These are phyloP conservation scores for Coelogynopora nodosa DNA, from an alignment of 2,888 invertebrate genomes.

Conservation along the genomic window DNA sequence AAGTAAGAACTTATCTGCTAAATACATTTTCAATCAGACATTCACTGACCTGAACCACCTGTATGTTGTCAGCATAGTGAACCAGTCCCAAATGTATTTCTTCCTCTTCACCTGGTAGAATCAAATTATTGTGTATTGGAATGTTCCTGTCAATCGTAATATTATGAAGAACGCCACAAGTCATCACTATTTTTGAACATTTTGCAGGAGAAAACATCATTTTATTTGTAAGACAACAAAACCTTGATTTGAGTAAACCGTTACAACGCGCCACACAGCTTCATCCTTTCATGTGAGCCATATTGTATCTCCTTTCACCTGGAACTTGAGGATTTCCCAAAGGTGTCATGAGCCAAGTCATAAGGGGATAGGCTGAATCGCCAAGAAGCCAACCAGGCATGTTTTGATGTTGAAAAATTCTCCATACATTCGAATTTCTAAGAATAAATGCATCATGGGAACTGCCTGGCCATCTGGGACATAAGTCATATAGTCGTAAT, in stretches of 20 bases:
- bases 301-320: conserved; percentile 12
- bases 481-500: conserved; percentile 46
- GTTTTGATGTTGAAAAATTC: conserved; percentile 43
- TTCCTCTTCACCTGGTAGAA: not conserved
- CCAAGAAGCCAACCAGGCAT: conserved; percentile 42
- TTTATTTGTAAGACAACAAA: conserved; percentile 1
- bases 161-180: conserved; percentile 25
- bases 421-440: conserved; percentile 37
- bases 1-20: not conserved
- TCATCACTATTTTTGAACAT: not conserved
- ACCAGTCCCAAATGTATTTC: not conserved
- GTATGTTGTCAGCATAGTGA: not conserved
- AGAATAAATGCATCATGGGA: conserved; percentile 50
- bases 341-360: conserved; percentile 46
- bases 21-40: not conserved
- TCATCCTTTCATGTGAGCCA: not conserved
- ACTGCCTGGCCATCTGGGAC: conserved; percentile 48
- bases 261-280: not conserved
- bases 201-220: not conserved
- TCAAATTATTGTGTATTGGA: not conserved
- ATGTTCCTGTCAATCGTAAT: not conserved
- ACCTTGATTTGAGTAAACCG: conserved; percentile 14
- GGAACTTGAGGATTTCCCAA: conserved; percentile 37
- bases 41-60: not conserved
- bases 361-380: conserved; percentile 45